These are phyloP conservation scores for Sebastiscus albofasciatus DNA, from an alignment of 2,797 vertebrate genomes.

Conservation along the genomic window DNA sequence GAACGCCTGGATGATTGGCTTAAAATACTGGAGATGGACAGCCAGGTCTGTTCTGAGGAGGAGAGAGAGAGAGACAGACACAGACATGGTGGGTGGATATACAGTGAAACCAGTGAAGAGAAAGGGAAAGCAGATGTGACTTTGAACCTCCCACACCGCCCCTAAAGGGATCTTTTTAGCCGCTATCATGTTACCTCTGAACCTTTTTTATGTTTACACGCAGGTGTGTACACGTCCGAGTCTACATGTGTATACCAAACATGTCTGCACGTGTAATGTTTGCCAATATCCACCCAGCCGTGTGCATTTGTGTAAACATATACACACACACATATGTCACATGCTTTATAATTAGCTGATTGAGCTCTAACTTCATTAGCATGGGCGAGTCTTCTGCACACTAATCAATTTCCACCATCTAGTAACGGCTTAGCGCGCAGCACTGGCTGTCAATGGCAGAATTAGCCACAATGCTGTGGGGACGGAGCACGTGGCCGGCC, in stretches of 20 bases:
- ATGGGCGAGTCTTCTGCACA: conserved; percentile 56
- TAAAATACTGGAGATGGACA: conserved; percentile 53
- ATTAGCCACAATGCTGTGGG: conserved; percentile 66
- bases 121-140: not conserved
- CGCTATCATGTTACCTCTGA: not conserved
- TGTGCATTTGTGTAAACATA: conserved; percentile 35
- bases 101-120: conserved; percentile 9
- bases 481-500: conserved; percentile 55
- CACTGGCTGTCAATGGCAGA: conserved; percentile 64
- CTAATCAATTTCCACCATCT: conserved; percentile 76
- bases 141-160: conserved; percentile 1
- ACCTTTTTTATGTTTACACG: conserved; percentile 12
- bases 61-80: not conserved
- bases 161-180: not conserved
- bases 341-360: conserved; percentile 76
- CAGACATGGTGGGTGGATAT: not conserved
- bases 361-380: conserved; percentile 74
- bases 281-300: conserved; percentile 15
- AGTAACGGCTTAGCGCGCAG: conserved; percentile 54
- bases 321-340: conserved; percentile 39
- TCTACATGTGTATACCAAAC: conserved; percentile 4
- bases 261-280: conserved; percentile 25
- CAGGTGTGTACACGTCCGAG: conserved; percentile 8
- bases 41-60: conserved; percentile 30
- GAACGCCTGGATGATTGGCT: conserved; percentile 68